Evolutionary conservation across 1,140 invertebrate genomes (phyloP).

Genomic region (Solenopsis fugax): DNA sequence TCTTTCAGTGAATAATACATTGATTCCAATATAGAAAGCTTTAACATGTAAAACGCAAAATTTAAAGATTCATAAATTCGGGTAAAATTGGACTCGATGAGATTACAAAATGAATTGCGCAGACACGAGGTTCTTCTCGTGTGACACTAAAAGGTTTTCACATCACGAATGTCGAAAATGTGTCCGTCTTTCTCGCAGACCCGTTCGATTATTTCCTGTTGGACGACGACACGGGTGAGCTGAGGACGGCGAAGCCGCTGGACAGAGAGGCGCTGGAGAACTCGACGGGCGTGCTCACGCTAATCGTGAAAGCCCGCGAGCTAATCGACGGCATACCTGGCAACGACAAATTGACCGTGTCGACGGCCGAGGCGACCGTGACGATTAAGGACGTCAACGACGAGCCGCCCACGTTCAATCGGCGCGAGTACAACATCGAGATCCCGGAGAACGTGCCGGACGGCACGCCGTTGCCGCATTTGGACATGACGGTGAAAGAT

Average conservation of each 20-base stretch:
- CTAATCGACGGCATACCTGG: slow-evolving; percentile 90
- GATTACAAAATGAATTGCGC: background rate
- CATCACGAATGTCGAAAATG: background rate
- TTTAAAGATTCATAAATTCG: background rate
- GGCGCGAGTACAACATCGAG: slow-evolving; percentile 92
- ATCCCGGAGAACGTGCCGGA: slow-evolving; percentile 94
- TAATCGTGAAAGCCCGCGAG: slow-evolving; percentile 92
- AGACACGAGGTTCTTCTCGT: background rate
- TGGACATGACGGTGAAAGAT: slow-evolving; percentile 95
- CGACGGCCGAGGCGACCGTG: slow-evolving; percentile 91
- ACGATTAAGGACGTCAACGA: slow-evolving; percentile 98
- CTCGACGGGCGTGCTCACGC: slow-evolving; percentile 92
- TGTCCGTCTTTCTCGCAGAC: slow-evolving; percentile 87
- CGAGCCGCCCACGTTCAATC: slow-evolving; percentile 94
- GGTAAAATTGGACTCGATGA: background rate
- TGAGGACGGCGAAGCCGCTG: slow-evolving; percentile 93
- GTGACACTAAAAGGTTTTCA: background rate
- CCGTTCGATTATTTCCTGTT: slow-evolving; percentile 95
- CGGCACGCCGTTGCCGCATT: slow-evolving; percentile 92
- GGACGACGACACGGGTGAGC: slow-evolving; percentile 92
- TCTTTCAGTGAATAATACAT: too few relatives aligned
- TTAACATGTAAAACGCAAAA: background rate
- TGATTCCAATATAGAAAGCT: background rate
- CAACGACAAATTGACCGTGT: slow-evolving; percentile 89
- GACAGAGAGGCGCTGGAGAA: slow-evolving; percentile 94